Evolutionary conservation across 2,797 vertebrate genomes (phyloP), one percentile per base, ranked within the genome.

Genomic region (Epinephelus coioides): DNA sequence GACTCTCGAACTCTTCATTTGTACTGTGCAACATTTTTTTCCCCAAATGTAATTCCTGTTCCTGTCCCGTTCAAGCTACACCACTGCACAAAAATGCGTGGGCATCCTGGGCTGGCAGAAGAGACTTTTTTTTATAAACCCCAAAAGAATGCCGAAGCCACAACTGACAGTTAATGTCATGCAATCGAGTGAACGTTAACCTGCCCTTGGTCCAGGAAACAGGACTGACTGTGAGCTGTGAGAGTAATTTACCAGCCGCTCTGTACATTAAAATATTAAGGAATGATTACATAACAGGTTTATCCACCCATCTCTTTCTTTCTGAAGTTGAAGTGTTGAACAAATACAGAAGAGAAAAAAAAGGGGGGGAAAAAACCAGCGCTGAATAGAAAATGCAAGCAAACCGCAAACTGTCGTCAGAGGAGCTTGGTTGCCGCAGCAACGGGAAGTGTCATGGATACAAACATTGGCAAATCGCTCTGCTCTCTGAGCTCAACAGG

Each of bases 391-490:
- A 79, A 80, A 53, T 40, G 40, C 25, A 54, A 67, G 76, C 61
- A 49, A 72, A 85, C 65, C 21, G 12, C 69, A 73, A 78, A 72
- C 73, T 69, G 74, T 78, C 54, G 69, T 83, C 69, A 83, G 65
- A 49, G 60, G 44, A 82, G 73, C 43, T 21, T 0, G 23, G 79
- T 94, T 10, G 14, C 86, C 17, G 0, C 3, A 72, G 84, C 78
- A 78, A 92, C 91, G 0, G 69, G 23, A 17, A 68, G 40, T 78
- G 77, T 81, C 70, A 73, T 4, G 27, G 61, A 84, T 73, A 91
- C 89, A 94, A 91, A 90, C 90, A 91, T 25, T 82, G 89, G 83
- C 86, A 83, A 78, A 76, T 54, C 1, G 54, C 79, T 65, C 13
- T 2, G 18, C 25, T 69, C 43, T 64, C 50, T 9, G 66, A 73